Base-by-base conservation (phyloP, 2,797 vertebrate species). In the Acanthurus leucopareius region DNA sequence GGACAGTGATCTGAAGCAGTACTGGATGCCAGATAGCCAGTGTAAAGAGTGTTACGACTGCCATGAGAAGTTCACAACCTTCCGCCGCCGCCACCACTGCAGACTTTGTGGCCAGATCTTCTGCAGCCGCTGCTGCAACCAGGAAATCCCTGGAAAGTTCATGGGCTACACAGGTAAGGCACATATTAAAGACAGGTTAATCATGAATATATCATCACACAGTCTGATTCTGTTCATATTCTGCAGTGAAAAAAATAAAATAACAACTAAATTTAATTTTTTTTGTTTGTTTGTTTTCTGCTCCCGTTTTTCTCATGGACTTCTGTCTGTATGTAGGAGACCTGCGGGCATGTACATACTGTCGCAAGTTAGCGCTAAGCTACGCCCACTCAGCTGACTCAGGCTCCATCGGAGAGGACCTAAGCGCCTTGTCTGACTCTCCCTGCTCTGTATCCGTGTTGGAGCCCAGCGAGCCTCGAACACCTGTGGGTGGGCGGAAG, bases 21-120 rank as follows among this genome's bases (percentile, higher is more conserved):
- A 99, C 92, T 99, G 98, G 98, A 99, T 99, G 98, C 98, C 98
- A 2, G 98, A 99, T 77, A 99, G 97, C 90, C 98, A 99, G 69
- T 99, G 98, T 88, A 99, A 99, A 80, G 98, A 99, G 82, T 99
- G 98, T 80, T 99, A 99, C 15, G 98, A 99, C 92, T 99, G 98
- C 82, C 98, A 97, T 1, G 98, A 99, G 92, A 99, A 99, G 90
- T 99, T 99, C 74, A 99, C 98, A 22, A 99, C 98, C 32, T 99
- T 99, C 81, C 94, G 98, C 7, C 96, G 98, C 15, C 96, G 98
- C 25, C 98, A 99, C 86, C 98, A 99, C 80, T 99, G 98, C 90
- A 95, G 98, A 1, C 94, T 99, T 2, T 99, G 98, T 47, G 98
- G 98, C 2, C 98, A 99, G 93, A 99, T 99, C 87, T 99, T 99